Evolutionary conservation across 2,888 invertebrate species (phyloP), one percentile per base, ranked within the genome.

Genomic region (Kuschelorhynchus macadamiae): DNA sequence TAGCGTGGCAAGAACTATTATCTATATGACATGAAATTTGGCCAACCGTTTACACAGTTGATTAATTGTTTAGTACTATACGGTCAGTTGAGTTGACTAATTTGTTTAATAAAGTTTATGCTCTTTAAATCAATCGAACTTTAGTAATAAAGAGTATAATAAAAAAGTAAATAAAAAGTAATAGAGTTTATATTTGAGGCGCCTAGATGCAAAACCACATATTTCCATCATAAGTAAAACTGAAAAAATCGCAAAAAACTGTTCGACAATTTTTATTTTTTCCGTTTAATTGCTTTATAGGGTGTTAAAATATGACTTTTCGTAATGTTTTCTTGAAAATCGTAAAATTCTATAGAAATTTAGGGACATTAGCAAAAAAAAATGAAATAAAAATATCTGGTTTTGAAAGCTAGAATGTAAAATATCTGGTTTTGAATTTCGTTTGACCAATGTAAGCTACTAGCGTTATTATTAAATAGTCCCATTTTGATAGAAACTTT

Each of bases 401-500:
- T 36, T 11, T 36, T 36, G 36, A 36, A 36, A 36, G 36, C 11
- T 36, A 12, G 36, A 36, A 36, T 36, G 36, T n/a, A 36, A 36
- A 36, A 36, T 36, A 36, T 36, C 36, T 36, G 11, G 11, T 36
- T 36, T 36, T 36, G 36, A 36, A 36, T 36, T 36, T 12, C 36
- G 36, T 11, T 36, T 12, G 12, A 36, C 36, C 11, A 12, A 36
- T 36, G 11, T 36, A 7, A 7, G 36, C 11, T 36, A 36, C 3
- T 36, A 36, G 11, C 36, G 36, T 36, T 3, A 36, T 36, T 36
- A 36, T 36, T 36, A 36, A 36, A 36, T 11, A 36, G 3, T 3
- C 36, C 36, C 11, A 36, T 36, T n/a, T n/a, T n/a, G n/a, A n/a
- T n/a, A n/a, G n/a, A n/a, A n/a, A n/a, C n/a, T n/a, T n/a, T n/a